Conservation (phyloP, 2,797 vertebrate genomes). For the Adrianichthys oophorus region DNA sequence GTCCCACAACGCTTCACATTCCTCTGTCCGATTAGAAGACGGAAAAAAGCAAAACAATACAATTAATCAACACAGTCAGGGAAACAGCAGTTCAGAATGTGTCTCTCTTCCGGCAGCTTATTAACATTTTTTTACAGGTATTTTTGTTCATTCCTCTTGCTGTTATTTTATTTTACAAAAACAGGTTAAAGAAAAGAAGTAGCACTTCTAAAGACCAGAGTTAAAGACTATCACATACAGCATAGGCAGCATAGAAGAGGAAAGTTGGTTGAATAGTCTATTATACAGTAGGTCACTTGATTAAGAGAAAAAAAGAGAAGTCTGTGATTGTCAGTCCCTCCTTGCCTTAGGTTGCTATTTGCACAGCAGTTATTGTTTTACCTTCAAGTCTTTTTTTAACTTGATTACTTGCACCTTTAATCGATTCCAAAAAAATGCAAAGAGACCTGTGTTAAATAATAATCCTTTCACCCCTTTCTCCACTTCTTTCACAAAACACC, state of each 20-base stretch:
- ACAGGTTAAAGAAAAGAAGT: constrained; percentile 35
- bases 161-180: constrained; percentile 61
- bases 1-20: constrained; percentile 25
- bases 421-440: constrained; percentile 26
- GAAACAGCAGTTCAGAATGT: constrained; percentile 56
- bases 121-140: constrained; percentile 71
- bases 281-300: constrained; percentile 76
- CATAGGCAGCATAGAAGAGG: constrained; percentile 76
- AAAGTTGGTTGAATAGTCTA: constrained; percentile 64
- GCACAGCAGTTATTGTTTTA: constrained; percentile 48
- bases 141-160: constrained; percentile 67
- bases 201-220: constrained; percentile 72
- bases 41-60: constrained; percentile 45
- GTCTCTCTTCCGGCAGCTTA: constrained; percentile 66
- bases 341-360: constrained; percentile 52
- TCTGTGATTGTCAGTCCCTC: constrained; percentile 77
- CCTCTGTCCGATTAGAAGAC: constrained; percentile 37
- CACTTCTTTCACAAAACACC: constrained; percentile 32
- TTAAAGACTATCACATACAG: constrained; percentile 72
- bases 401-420: constrained; percentile 24
- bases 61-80: constrained; percentile 59
- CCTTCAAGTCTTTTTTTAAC: constrained; percentile 6
- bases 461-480: constrained; percentile 20
- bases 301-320: constrained; percentile 68
- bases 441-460: constrained; percentile 39